Base-by-base conservation (phyloP, 1,140 invertebrate species). In the Bombus huntii region DNA sequence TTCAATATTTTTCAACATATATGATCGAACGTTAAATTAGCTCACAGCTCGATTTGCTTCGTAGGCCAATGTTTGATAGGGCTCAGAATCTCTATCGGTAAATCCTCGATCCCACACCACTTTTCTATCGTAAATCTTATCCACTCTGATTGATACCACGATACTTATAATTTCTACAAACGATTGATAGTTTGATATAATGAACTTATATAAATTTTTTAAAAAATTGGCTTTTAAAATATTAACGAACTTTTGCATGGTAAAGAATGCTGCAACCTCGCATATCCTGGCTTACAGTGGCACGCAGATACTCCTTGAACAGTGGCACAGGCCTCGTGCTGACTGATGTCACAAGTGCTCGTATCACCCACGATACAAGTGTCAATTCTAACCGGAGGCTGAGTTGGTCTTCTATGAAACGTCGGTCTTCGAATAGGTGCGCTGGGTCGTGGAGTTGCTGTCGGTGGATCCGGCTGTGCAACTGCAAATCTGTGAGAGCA, bases 291-390 rank as follows among this genome's bases (percentile, higher is more conserved):
- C 84, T 98, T 96, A 92, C 98, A 99, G 86, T 98, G 97, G 92
- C 98, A 99, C 78, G 98, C 98, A 18, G 98, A 98, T n/a, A 99
- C 98, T 9, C 98, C 98, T 85, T 96, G 96, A 94, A 99, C 98
- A 0, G 98, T 99, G 84, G 97, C 96, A 93, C 98, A 99, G 72
- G 97, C 96, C 92, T 99, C 98, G 92, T 98, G 97, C 93, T 98
- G 97, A 39, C 97, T 97, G 72, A 96, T 96, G 91, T 98, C 98
- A 91, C 98, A 99, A 0, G 98, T 99, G n/a, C 97, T 97, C 89
- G 98, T 98, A 89, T 99, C 98, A 4, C 98, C 98, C 2, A 99
- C 98, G 42, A 99, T 99, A 91, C 98, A 99, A 18, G 98, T 99
- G 93, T 99, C 98, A 81, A 99, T 99, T 90, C 98, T 96, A 1